Percentiles rank a stretch among this genome's conserved stretches.
phyloP scores from a whole-genome alignment of 2,888 invertebrate species.

The Drosophila paramelanica region DNA sequence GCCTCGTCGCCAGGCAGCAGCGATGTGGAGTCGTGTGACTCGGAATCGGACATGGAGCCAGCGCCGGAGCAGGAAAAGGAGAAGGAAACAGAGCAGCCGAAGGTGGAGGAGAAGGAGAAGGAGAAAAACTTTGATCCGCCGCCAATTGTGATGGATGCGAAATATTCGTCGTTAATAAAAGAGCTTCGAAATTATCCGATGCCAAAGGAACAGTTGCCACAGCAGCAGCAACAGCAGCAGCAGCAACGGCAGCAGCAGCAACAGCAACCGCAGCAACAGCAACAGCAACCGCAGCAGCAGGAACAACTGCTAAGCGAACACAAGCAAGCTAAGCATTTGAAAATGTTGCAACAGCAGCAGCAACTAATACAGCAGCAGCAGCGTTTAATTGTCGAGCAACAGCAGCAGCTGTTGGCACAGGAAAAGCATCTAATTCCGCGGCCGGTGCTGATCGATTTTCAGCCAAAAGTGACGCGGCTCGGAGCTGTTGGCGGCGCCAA shows the following conservation, averaged over 20 bases:
- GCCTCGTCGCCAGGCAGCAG: not conserved
- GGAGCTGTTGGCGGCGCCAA: slow-evolving; percentile 32
- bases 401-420: slow-evolving; percentile 11
- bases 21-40: not conserved
- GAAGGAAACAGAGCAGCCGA: not conserved
- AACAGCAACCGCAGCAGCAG: slow-evolving; percentile 3
- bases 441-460: slow-evolving; percentile 38
- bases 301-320: not conserved
- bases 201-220: slow-evolving; percentile 13
- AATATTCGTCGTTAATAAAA: slow-evolving; percentile 53
- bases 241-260: slow-evolving; percentile 1
- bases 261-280: slow-evolving; percentile 1
- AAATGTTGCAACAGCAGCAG: slow-evolving; percentile 9
- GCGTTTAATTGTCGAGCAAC: slow-evolving; percentile 8
- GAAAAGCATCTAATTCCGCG: slow-evolving; percentile 7
- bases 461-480: slow-evolving; percentile 41
- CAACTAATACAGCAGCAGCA: slow-evolving; percentile 22
- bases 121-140: slow-evolving; percentile 32
- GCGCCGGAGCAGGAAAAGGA: not conserved
- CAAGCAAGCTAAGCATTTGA: not conserved
- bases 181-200: slow-evolving; percentile 40
- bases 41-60: not conserved
- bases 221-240: not conserved
- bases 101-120: not conserved
- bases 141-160: slow-evolving; percentile 44